Conservation (phyloP, 2,888 invertebrate species). For the Horisme vitalbata region DNA sequence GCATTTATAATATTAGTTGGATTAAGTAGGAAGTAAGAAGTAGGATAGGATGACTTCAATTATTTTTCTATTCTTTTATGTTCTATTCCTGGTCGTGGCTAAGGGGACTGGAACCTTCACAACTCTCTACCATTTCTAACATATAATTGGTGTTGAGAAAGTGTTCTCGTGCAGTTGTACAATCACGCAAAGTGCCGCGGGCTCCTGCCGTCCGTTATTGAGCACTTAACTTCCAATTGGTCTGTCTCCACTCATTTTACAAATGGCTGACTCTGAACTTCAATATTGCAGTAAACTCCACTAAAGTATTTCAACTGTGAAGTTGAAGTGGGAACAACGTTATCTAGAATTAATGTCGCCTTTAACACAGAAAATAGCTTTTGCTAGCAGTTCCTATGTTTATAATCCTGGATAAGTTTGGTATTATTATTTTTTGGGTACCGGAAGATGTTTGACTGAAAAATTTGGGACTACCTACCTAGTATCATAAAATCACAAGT, state of each 20-base stretch:
- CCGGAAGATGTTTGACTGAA: too few relatives aligned
- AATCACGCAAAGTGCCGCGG: conserved; percentile 2
- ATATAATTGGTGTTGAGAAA: not conserved
- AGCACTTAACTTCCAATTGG: conserved; percentile 15
- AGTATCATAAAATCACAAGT: too few relatives aligned
- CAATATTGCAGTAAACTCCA: conserved; percentile 15
- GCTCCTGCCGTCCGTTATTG: conserved; percentile 9
- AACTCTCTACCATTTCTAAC: too few relatives aligned
- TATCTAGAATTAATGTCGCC: conserved; percentile 8
- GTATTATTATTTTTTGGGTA: too few relatives aligned
- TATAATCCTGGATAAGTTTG: not conserved
- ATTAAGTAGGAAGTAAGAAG: too few relatives aligned
- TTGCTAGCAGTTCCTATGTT: not conserved
- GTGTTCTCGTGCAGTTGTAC: not conserved
- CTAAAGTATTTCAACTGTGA: conserved; percentile 6
- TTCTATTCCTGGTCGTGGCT: too few relatives aligned
- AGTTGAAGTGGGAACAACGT: conserved; percentile 1
- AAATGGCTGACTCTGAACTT: conserved; percentile 16
- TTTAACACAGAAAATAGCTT: not conserved
- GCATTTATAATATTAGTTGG: too few relatives aligned
- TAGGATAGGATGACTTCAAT: too few relatives aligned
- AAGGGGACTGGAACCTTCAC: too few relatives aligned
- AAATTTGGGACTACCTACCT: too few relatives aligned
- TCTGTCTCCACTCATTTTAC: conserved; percentile 19
- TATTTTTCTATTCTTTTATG: too few relatives aligned